phyloP scores from a whole-genome alignment of 2,113 vertebrate genomes.

The Hippocampus barbouri region DNA sequence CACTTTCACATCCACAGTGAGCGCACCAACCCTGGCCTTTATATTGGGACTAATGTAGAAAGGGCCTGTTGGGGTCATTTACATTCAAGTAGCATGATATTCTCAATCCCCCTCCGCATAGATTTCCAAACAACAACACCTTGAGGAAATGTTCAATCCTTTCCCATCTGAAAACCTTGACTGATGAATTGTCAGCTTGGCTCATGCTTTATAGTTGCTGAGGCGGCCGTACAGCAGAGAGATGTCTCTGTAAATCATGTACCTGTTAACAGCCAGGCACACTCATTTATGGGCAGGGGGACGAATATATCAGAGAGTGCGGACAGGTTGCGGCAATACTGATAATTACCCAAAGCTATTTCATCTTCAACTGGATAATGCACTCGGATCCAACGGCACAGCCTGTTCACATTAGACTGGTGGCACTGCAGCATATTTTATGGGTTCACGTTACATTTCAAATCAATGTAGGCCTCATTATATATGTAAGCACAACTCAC shows the following conservation, averaged over 20 bases:
- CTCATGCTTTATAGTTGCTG: conserved; percentile 46
- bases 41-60: neutral
- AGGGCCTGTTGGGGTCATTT: conserved; percentile 9
- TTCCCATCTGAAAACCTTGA: conserved; percentile 25
- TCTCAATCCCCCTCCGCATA: conserved; percentile 35
- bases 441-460: neutral
- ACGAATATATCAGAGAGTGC: conserved; percentile 46
- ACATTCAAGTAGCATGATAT: conserved; percentile 6
- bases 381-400: conserved; percentile 2
- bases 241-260: conserved; percentile 49
- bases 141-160: conserved; percentile 44
- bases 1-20: conserved; percentile 8
- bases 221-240: conserved; percentile 41
- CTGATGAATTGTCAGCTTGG: conserved; percentile 41
- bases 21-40: neutral
- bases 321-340: conserved; percentile 3
- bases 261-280: conserved; percentile 35
- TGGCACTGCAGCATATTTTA: conserved; percentile 2
- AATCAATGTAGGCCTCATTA: neutral
- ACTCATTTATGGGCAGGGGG: conserved; percentile 45
- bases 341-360: conserved; percentile 33
- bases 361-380: conserved; percentile 35
- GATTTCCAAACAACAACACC: conserved; percentile 51
- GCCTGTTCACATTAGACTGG: conserved; percentile 1
- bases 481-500: neutral